Evolutionary conservation across 2,113 vertebrate genomes (phyloP).

Genomic region (Ariopsis seemanni): DNA sequence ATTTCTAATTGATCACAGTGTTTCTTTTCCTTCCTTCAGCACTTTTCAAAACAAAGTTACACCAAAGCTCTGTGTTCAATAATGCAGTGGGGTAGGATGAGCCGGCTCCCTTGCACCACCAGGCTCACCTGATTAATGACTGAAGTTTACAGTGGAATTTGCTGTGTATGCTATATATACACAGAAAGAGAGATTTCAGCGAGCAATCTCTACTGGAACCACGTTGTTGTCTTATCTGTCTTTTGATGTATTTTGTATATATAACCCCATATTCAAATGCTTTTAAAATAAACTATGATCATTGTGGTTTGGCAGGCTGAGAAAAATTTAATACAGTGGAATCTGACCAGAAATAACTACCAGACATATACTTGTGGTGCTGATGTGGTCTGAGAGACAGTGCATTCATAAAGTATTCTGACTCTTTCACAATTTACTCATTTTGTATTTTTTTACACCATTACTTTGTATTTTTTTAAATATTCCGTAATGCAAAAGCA

Average conservation of each 20-base stretch:
- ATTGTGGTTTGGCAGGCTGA: not conserved
- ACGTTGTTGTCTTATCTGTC: not conserved
- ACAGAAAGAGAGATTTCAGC: not conserved
- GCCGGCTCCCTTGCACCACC: not conserved
- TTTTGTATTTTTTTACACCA: not conserved
- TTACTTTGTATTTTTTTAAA: not conserved
- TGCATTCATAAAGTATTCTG: not conserved
- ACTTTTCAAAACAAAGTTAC: not conserved
- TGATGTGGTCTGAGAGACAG: not conserved
- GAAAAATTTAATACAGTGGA: not conserved
- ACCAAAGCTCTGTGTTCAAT: not conserved
- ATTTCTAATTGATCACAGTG: not conserved
- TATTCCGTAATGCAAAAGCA: not conserved
- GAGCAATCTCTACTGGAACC: not conserved
- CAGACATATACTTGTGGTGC: not conserved
- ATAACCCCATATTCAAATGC: not conserved
- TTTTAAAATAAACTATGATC: not conserved
- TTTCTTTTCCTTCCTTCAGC: not conserved
- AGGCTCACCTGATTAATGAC: slow-evolving; percentile 1
- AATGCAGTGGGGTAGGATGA: not conserved
- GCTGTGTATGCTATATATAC: not conserved
- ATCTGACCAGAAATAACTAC: not conserved
- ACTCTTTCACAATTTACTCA: not conserved
- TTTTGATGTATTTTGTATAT: not conserved
- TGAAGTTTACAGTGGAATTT: not conserved